Evolutionary conservation across 1,140 invertebrate genomes (phyloP).

Genomic region (Lepidurus apus): DNA sequence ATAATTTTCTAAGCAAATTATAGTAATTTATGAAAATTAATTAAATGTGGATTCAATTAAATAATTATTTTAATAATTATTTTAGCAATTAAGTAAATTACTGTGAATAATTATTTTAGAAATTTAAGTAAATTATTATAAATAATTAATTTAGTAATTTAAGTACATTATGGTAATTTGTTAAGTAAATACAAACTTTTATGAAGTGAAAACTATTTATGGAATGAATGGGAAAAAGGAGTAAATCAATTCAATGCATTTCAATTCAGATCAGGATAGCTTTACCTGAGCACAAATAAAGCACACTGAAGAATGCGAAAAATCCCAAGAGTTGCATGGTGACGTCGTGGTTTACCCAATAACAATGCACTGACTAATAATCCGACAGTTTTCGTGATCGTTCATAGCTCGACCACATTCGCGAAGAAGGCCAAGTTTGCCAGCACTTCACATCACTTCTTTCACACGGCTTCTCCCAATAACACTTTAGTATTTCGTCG

Average conservation of each 20-base stretch:
- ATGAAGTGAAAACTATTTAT: too few relatives aligned
- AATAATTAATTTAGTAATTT: too few relatives aligned
- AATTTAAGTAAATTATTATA: too few relatives aligned
- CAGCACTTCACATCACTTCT: not conserved
- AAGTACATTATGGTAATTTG: too few relatives aligned
- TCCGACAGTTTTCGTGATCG: not conserved
- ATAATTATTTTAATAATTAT: too few relatives aligned
- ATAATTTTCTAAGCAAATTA: too few relatives aligned
- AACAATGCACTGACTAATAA: conserved; percentile 2
- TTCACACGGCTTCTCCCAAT: not conserved
- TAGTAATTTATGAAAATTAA: too few relatives aligned
- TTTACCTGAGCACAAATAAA: not conserved
- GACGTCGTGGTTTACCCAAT: not conserved
- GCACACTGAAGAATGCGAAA: not conserved
- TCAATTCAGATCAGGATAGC: not conserved
- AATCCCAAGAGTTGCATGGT: not conserved
- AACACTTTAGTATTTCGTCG: not conserved
- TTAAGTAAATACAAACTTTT: too few relatives aligned
- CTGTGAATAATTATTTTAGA: too few relatives aligned
- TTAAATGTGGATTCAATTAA: too few relatives aligned
- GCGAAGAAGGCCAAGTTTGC: not conserved
- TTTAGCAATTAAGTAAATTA: too few relatives aligned
- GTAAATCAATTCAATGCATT: not conserved
- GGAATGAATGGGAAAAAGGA: not conserved
- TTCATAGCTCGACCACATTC: not conserved